phyloP scores from a whole-genome alignment of 64 coral and sea anemone genomes.

The Orbicella faveolata region DNA sequence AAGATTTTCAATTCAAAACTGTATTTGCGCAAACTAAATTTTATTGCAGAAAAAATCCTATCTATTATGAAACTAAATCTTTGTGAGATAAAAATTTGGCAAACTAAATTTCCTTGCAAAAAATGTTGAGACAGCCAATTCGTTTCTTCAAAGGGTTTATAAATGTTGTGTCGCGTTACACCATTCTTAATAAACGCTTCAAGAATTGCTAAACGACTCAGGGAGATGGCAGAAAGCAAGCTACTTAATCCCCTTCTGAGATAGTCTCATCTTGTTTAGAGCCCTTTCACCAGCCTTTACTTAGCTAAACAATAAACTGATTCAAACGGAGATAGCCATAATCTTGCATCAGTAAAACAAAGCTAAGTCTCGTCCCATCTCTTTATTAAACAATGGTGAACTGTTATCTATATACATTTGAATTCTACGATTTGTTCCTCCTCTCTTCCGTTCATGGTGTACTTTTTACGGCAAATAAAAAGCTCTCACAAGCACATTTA shows the following conservation, averaged over 20 bases:
- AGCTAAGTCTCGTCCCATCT: conserved; percentile 31
- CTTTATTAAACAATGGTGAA: conserved; percentile 41
- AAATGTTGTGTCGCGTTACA: too few species aligned
- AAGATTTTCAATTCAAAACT: not conserved
- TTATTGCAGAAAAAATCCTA: too few species aligned
- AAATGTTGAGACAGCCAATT: too few species aligned
- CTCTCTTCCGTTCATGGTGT: conserved; percentile 10
- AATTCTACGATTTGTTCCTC: conserved; percentile 12
- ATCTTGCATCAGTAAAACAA: conserved; percentile 36
- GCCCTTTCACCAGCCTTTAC: not conserved
- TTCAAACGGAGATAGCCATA: conserved; percentile 10
- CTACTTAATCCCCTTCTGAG: not conserved
- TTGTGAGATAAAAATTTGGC: too few species aligned
- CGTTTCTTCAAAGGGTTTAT: too few species aligned
- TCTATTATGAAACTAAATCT: too few species aligned
- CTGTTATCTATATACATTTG: conserved; percentile 48
- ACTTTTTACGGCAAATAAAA: conserved; percentile 2
- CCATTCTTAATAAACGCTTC: not conserved
- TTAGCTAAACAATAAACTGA: conserved; percentile 25
- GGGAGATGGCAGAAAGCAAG: not conserved
- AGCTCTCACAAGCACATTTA: conserved; percentile 7
- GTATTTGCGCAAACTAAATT: too few species aligned
- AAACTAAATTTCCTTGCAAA: too few species aligned
- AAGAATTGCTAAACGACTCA: not conserved
- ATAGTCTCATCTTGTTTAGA: not conserved